Conservation (phyloP, 2,113 vertebrate species). For the Electrona antarctica region DNA sequence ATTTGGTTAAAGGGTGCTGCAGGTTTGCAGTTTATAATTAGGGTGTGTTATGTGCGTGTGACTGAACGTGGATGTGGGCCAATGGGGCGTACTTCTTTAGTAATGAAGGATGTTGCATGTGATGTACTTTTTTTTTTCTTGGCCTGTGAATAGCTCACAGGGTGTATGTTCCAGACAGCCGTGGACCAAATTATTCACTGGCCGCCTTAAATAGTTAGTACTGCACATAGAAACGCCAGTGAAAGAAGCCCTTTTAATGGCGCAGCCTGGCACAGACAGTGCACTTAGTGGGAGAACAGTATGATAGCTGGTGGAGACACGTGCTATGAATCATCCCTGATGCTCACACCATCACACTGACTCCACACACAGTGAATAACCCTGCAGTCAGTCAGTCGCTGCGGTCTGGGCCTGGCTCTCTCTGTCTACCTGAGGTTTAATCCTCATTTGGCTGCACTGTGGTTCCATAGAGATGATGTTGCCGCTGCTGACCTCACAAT, state of each 20-base stretch:
- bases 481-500: slow-evolving; percentile 27
- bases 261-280: slow-evolving; percentile 2
- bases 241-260: slow-evolving; percentile 18
- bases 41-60: slow-evolving; percentile 60
- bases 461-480: slow-evolving; percentile 6
- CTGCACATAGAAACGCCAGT: background rate
- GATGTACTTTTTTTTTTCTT: slow-evolving; percentile 1
- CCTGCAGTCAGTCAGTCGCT: slow-evolving; percentile 8
- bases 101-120: slow-evolving; percentile 1
- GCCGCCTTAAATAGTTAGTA: slow-evolving; percentile 10
- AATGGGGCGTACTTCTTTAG: slow-evolving; percentile 4
- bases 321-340: slow-evolving; percentile 26
- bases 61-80: slow-evolving; percentile 33
- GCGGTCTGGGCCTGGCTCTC: slow-evolving; percentile 21
- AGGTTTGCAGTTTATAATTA: slow-evolving; percentile 41
- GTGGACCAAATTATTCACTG: slow-evolving; percentile 19
- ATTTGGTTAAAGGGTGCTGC: slow-evolving; percentile 64
- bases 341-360: slow-evolving; percentile 7
- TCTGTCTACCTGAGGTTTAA: slow-evolving; percentile 35
- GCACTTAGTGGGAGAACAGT: slow-evolving; percentile 29
- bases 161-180: slow-evolving; percentile 35
- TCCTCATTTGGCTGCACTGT: slow-evolving; percentile 24
- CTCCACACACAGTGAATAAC: slow-evolving; percentile 6
- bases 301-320: slow-evolving; percentile 14
- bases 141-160: slow-evolving; percentile 13